Base-by-base conservation (phyloP, 2,113 vertebrate species). In the Prionailurus bengalensis region DNA sequence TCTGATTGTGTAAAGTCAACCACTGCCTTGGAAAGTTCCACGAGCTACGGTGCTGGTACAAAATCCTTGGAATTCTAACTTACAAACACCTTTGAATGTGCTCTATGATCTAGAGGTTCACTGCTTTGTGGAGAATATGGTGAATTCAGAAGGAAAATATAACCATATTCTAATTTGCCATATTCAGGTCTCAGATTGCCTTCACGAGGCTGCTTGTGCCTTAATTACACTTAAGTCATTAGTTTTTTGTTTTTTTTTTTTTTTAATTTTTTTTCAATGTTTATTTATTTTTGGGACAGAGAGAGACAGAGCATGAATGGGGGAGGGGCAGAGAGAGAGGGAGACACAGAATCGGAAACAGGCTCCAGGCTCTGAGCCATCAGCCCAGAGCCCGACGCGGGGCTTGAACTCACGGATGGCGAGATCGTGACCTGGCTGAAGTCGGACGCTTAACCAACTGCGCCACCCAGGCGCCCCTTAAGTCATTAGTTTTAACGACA, bases 401-500 rank as follows among this genome's bases (percentile, higher is more conserved):
- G 36, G 36, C 36, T 36, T 36, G 36, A 36, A 36, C 36, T 36
- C 36, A 36, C 36, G 36, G 36, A 36, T 2, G 36, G 36, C 36
- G 36, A 36, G 36, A 36, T 36, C 36, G 36, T 36, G 36, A 36
- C 36, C 36, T 36, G 36, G 36, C 36, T 36, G 36, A 36, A 36
- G 36, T 36, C 36, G 36, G 36, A 36, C 36, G 36, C 36, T 36
- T 36, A 36, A 36, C 36, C 36, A 36, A 36, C 36, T 36, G 36
- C 36, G 36, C 36, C 36, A 36, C 36, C 36, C 36, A 36, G 36
- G 36, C 36, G 36, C 36, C 36, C 36, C 19, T 71, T 92, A 71
- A 96, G 91, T 85, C 94, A 94, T 97, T 91, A 97, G 96, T 97
- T 97, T 97, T 91, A 98, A 98, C 55, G 76, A 97, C 81, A 95